Percentiles rank a stretch among this genome's conserved stretches.
These are phyloP conservation scores for Australoheros facetus DNA, from an alignment of 2,797 vertebrate genomes.

Conservation along the genomic window DNA sequence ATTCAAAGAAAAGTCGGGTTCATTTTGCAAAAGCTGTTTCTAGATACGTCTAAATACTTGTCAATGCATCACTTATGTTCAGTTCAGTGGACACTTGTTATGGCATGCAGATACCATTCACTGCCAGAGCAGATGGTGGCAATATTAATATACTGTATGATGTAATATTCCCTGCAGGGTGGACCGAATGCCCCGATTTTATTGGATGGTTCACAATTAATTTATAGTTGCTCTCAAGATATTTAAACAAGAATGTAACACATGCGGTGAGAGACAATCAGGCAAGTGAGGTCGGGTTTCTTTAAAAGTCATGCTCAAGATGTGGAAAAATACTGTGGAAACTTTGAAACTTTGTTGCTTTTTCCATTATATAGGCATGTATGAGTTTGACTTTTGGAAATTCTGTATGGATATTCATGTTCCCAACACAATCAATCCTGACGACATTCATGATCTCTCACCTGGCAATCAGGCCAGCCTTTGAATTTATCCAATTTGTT, in stretches of 20 bases:
- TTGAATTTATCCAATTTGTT: not conserved
- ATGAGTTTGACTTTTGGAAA: not conserved
- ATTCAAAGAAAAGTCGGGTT: not conserved
- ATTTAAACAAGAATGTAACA: not conserved
- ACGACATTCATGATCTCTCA: not conserved
- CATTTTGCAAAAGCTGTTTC: constrained; percentile 18
- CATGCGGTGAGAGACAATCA: not conserved
- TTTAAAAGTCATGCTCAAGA: not conserved
- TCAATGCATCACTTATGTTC: constrained; percentile 14
- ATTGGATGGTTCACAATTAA: not conserved
- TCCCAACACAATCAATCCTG: not conserved
- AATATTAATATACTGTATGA: not conserved
- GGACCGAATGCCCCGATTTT: not conserved
- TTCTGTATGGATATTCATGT: not conserved
- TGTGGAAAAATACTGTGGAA: not conserved
- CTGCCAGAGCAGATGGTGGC: constrained; percentile 16
- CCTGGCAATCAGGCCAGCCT: not conserved
- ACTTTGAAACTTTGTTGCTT: no score
- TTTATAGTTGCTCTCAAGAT: not conserved
- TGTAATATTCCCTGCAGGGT: constrained; percentile 8
- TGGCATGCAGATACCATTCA: constrained; percentile 29
- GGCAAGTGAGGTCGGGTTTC: not conserved
- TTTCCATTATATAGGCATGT: no score
- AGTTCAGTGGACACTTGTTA: constrained; percentile 33
- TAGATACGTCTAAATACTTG: not conserved